These are phyloP conservation scores for Cryptoblepharus egeriae DNA, from an alignment of 2,797 vertebrate species.

Conservation along the genomic window DNA sequence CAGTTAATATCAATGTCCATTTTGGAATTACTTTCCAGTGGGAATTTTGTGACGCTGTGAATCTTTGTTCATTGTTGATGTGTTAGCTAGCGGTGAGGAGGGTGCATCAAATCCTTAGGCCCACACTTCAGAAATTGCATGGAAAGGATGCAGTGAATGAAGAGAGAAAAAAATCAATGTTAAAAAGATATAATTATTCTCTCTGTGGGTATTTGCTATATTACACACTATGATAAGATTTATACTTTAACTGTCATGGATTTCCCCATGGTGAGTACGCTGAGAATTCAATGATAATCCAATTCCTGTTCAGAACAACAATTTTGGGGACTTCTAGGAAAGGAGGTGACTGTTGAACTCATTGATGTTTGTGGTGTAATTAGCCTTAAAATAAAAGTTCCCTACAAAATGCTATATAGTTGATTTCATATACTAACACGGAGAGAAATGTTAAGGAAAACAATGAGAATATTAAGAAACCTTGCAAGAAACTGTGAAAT, in stretches of 20 bases:
- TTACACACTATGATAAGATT: neutral
- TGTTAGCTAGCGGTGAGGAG: conserved; percentile 39
- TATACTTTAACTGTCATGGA: neutral
- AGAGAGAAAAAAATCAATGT: conserved; percentile 22
- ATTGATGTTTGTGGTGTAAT: neutral
- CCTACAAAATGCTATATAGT: neutral
- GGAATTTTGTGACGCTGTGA: conserved; percentile 30
- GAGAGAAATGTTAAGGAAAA: neutral
- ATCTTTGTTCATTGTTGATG: conserved; percentile 26
- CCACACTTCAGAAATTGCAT: conserved; percentile 49
- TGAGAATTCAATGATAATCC: neutral
- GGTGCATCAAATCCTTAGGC: conserved; percentile 36
- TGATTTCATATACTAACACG: neutral
- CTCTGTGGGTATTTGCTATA: conserved; percentile 3
- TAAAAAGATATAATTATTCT: neutral
- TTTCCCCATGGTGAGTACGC: neutral
- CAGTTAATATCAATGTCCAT: conserved; percentile 39
- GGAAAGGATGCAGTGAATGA: conserved; percentile 58
- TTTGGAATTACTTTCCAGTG: conserved; percentile 28
- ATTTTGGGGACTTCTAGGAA: neutral
- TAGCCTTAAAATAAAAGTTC: neutral
- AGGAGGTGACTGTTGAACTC: neutral
- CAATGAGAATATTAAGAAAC: neutral
- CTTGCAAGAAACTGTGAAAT: neutral
- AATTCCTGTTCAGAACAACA: neutral